Conservation (phyloP, 2,113 vertebrate species). For the Riparia riparia region DNA sequence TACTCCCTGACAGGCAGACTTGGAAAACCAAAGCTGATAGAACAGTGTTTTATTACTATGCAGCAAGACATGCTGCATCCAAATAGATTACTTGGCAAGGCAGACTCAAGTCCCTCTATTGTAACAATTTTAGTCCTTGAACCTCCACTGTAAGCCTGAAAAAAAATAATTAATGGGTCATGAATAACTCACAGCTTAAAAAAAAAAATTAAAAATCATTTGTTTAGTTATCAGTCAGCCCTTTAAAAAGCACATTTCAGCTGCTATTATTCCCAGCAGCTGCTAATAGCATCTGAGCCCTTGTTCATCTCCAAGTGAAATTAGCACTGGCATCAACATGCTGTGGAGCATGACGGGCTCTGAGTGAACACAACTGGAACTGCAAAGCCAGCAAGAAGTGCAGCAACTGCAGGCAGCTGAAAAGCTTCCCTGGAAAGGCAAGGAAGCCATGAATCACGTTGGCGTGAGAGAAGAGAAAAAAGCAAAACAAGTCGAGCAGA, state of each 20-base stretch:
- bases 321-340: slow-evolving; percentile 27
- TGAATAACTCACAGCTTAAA: background rate
- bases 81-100: background rate
- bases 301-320: slow-evolving; percentile 9
- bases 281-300: slow-evolving; percentile 39
- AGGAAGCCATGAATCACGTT: fast-evolving
- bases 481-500: background rate
- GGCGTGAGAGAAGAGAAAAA: background rate
- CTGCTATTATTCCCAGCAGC: slow-evolving; percentile 22
- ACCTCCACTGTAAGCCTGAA: background rate
- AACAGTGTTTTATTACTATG: background rate
- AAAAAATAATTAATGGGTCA: background rate
- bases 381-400: slow-evolving; percentile 35
- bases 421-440: background rate
- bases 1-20: background rate
- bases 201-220: background rate
- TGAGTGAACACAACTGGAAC: background rate
- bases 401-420: background rate
- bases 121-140: slow-evolving; percentile 24
- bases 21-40: background rate
- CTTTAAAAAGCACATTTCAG: slow-evolving; percentile 9
- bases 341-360: background rate
- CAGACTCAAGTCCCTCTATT: background rate
- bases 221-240: slow-evolving; percentile 5
- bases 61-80: background rate